Evolutionary conservation across 2,797 vertebrate species (phyloP).

Genomic region (Sphaeramia orbicularis): DNA sequence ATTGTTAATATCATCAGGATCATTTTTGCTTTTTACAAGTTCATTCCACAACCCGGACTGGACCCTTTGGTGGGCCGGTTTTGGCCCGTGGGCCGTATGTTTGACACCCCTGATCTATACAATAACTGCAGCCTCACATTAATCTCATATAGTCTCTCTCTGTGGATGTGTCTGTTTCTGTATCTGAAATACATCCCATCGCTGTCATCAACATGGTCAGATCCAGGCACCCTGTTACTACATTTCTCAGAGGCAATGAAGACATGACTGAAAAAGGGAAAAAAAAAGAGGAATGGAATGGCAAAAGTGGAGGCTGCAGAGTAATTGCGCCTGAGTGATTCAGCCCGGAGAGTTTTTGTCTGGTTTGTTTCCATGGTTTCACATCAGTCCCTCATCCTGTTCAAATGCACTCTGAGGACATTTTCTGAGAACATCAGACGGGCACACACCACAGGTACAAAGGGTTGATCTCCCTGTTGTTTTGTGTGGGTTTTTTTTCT

Average conservation of each 20-base stretch:
- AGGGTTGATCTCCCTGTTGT: conserved; percentile 1
- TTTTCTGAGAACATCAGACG: conserved; percentile 59
- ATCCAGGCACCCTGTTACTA: neutral
- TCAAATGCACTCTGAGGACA: conserved; percentile 57
- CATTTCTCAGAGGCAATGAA: conserved; percentile 11
- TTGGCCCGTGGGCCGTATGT: too few species aligned
- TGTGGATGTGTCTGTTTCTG: too few species aligned
- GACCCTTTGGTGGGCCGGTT: too few species aligned
- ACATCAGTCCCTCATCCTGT: conserved; percentile 52
- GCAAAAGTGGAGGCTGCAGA: conserved; percentile 49
- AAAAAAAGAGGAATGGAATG: conserved; percentile 48
- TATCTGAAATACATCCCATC: too few species aligned
- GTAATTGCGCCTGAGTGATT: conserved; percentile 67
- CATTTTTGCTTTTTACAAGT: too few species aligned
- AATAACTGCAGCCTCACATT: too few species aligned
- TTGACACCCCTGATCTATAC: too few species aligned
- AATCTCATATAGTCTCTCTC: too few species aligned
- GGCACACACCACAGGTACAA: conserved; percentile 25
- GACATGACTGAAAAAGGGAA: conserved; percentile 12
- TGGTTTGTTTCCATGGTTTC: conserved; percentile 79
- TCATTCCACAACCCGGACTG: too few species aligned
- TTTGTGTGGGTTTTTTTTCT: conserved; percentile 11
- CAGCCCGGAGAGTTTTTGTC: conserved; percentile 56
- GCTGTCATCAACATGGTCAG: too few species aligned
- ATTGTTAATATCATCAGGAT: too few species aligned